phyloP scores from a whole-genome alignment of 2,888 invertebrate genomes.

The Rosalia funebris region DNA sequence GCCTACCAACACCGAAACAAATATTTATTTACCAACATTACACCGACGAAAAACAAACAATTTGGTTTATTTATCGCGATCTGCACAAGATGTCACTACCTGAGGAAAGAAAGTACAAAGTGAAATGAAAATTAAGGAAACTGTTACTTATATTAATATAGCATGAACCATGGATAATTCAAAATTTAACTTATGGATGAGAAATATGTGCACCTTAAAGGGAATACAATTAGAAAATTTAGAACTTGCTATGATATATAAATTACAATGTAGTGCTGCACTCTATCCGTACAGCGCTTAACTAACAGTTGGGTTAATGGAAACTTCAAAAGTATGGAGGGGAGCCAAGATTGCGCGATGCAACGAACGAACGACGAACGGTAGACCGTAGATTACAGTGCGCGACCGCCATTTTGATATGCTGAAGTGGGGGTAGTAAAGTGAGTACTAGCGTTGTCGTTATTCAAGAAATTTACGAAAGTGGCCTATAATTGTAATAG shows the following conservation, averaged over 20 bases:
- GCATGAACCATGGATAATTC: no score
- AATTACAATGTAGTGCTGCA: constrained; percentile 45
- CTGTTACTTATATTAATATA: no score
- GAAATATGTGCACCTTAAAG: no score
- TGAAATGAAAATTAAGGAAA: no score
- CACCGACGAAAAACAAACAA: neutral
- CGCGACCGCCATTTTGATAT: constrained; percentile 64
- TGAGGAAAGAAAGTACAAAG: no score
- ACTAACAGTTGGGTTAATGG: neutral
- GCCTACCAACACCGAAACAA: neutral
- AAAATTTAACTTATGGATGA: no score
- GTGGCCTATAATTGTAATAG: constrained; percentile 58
- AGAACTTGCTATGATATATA: no score
- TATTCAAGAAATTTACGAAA: constrained; percentile 61
- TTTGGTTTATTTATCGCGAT: no score
- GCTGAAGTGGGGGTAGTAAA: constrained; percentile 62
- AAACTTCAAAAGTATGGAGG: constrained; percentile 21
- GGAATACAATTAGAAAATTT: no score
- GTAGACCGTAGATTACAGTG: constrained; percentile 58
- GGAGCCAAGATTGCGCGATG: constrained; percentile 47
- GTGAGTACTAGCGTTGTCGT: constrained; percentile 61
- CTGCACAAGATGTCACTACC: no score
- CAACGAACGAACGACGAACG: constrained; percentile 47
- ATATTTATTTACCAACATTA: neutral
- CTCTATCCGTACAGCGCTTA: constrained; percentile 42